Conservation (phyloP, 2,797 vertebrate species). For the Pangasius larnaudii region DNA sequence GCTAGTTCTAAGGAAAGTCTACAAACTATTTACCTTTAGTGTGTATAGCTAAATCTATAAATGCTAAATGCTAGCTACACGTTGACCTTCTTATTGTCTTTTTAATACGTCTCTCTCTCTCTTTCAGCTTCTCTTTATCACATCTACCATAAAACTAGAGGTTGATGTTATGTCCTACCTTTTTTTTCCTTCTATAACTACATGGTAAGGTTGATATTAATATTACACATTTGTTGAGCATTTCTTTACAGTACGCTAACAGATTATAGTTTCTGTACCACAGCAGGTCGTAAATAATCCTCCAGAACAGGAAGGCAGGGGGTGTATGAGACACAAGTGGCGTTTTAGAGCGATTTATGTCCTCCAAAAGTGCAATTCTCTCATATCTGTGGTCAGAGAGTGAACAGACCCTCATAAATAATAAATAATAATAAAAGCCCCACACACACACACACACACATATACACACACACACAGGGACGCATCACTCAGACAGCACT, state of each 20-base stretch:
- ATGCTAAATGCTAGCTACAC: background rate
- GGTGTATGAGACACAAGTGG: background rate
- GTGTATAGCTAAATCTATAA: background rate
- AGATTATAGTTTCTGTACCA: background rate
- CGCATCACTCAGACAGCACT: conserved; percentile 7
- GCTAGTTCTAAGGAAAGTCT: no score
- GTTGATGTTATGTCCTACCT: background rate
- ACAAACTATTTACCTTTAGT: no score
- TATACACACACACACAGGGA: no score
- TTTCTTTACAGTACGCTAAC: conserved; percentile 13
- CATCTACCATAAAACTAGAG: background rate
- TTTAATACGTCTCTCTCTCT: background rate
- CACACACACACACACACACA: background rate
- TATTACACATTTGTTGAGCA: background rate
- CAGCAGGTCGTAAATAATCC: background rate
- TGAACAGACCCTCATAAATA: conserved; percentile 34
- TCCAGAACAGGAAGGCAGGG: background rate
- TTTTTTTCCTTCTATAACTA: background rate
- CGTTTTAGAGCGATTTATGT: conserved; percentile 26
- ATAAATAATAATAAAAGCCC: conserved; percentile 27
- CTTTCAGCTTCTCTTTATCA: background rate
- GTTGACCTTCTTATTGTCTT: background rate
- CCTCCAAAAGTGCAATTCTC: conserved; percentile 16
- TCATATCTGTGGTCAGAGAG: conserved; percentile 11
- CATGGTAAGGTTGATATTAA: background rate